Percentiles rank a stretch among this genome's conserved stretches.
Evolutionary conservation across 2,797 vertebrate species (phyloP).

Genomic region (Galago senegalensis): DNA sequence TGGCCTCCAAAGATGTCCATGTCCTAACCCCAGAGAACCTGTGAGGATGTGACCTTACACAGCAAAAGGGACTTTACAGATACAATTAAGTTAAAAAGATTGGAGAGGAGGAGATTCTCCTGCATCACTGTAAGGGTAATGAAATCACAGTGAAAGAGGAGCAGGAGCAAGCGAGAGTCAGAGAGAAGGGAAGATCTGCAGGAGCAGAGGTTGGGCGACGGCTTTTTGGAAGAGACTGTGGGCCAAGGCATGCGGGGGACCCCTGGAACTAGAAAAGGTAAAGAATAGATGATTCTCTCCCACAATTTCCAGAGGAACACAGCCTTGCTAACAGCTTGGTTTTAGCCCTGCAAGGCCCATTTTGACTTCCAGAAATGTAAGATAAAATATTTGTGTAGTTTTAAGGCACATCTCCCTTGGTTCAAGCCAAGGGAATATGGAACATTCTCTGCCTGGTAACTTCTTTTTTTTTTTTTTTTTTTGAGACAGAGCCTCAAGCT

Average conservation of each 20-base stretch:
- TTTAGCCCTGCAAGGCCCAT: background rate
- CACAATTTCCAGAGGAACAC: background rate
- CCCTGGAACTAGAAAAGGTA: background rate
- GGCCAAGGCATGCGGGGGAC: background rate
- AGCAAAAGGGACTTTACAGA: background rate
- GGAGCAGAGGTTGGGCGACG: background rate
- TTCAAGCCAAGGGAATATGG: background rate
- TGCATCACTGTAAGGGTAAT: background rate
- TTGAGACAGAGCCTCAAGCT: no score
- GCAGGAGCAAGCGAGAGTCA: background rate
- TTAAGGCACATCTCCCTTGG: background rate
- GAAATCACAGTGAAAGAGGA: background rate
- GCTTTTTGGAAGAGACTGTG: no score
- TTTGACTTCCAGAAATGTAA: background rate
- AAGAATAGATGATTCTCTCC: background rate
- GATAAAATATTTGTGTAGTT: background rate
- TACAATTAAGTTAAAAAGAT: background rate
- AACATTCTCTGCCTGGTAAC: background rate
- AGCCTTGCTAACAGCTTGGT: background rate
- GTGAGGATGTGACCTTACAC: no score
- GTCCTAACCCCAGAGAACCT: background rate
- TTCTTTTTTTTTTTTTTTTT: no score
- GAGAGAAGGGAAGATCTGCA: background rate
- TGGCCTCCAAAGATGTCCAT: no score
- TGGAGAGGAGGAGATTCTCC: background rate